Conservation (phyloP, 2,888 invertebrate species). For the Sthenelais limicola region DNA sequence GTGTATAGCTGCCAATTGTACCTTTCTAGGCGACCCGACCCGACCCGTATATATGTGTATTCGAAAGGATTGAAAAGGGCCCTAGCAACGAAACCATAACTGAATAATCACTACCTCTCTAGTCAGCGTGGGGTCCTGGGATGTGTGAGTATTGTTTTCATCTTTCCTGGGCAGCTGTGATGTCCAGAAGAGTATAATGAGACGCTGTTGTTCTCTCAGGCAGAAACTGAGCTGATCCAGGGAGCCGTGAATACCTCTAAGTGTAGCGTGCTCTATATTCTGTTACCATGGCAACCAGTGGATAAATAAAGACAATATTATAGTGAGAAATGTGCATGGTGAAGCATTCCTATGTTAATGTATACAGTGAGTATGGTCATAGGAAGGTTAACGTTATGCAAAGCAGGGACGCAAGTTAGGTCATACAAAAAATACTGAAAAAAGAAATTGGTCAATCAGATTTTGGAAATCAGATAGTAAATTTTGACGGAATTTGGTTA, state of each 20-base stretch:
- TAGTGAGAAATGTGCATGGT: too few relatives aligned
- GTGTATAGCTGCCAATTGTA: not conserved
- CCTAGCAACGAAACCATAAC: not conserved
- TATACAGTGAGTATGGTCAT: too few relatives aligned
- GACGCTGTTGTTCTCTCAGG: constrained; percentile 59
- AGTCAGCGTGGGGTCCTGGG: constrained; percentile 57
- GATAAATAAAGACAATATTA: too few relatives aligned
- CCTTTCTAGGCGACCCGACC: not conserved
- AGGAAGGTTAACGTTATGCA: too few relatives aligned
- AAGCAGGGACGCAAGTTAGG: too few relatives aligned
- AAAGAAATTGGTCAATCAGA: too few relatives aligned
- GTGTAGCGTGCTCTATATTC: constrained; percentile 66
- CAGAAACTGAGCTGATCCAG: constrained; percentile 62
- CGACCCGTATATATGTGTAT: not conserved
- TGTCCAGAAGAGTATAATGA: constrained; percentile 63
- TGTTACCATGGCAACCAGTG: constrained; percentile 52
- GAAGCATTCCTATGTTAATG: too few relatives aligned
- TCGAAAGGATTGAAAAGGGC: not conserved
- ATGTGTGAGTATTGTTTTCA: constrained; percentile 59
- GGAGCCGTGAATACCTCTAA: constrained; percentile 60
- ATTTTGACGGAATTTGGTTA: too few relatives aligned
- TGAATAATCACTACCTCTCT: constrained; percentile 55
- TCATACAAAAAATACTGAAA: too few relatives aligned
- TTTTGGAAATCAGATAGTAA: too few relatives aligned
- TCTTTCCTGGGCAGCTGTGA: constrained; percentile 62